These are phyloP conservation scores for Dicranocentrus wangi DNA, from an alignment of 2,888 invertebrate genomes.

Conservation along the genomic window DNA sequence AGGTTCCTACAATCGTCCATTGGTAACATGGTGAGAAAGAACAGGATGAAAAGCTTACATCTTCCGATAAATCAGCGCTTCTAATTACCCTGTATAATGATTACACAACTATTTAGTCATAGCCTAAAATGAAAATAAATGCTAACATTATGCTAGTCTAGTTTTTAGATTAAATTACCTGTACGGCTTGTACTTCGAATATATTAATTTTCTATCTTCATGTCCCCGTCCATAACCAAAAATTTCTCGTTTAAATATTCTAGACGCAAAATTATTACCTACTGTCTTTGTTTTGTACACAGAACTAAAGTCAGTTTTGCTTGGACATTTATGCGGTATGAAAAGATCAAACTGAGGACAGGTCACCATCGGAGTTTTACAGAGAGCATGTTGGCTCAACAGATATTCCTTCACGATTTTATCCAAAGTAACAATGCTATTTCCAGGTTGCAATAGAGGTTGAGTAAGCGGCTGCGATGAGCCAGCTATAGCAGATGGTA, in stretches of 20 bases:
- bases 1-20: constrained; percentile 89
- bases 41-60: constrained; percentile 81
- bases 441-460: not conserved
- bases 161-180: constrained; percentile 75
- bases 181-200: constrained; percentile 86
- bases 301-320: constrained; percentile 53
- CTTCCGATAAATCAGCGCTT: constrained; percentile 61
- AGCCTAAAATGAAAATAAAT: no score
- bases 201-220: constrained; percentile 86
- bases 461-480: constrained; percentile 21
- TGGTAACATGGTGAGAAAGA: constrained; percentile 81
- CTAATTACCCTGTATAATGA: constrained; percentile 60
- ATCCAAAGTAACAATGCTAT: constrained; percentile 78
- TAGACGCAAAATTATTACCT: constrained; percentile 60
- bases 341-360: constrained; percentile 72
- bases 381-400: constrained; percentile 97
- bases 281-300: constrained; percentile 50
- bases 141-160: no score
- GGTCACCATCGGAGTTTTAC: constrained; percentile 97
- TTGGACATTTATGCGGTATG: constrained; percentile 94
- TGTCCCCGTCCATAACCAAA: constrained; percentile 53
- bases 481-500: constrained; percentile 76
- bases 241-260: constrained; percentile 61
- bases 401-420: constrained; percentile 97
- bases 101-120: not conserved